phyloP scores from a whole-genome alignment of 2,888 invertebrate genomes.

The Acleris cristana region DNA sequence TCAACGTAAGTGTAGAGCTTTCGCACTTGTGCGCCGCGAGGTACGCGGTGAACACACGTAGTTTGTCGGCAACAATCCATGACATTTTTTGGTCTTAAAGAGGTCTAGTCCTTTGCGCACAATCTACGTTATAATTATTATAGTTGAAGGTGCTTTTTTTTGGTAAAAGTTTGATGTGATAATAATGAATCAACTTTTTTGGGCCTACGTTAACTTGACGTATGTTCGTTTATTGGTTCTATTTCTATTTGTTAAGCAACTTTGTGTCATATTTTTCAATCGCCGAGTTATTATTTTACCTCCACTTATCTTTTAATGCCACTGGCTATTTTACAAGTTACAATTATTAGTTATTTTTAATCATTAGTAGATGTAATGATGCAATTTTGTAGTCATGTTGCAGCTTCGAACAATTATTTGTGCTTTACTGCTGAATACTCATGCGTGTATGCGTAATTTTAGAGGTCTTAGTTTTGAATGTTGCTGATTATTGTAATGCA shows the following conservation, averaged over 20 bases:
- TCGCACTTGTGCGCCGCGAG: conserved; percentile 42
- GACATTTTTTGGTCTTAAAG: conserved; percentile 67
- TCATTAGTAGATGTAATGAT: conserved; percentile 47
- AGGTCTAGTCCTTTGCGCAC: conserved; percentile 81
- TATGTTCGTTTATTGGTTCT: conserved; percentile 57
- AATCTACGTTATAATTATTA: conserved; percentile 59
- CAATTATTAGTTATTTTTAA: conserved; percentile 55
- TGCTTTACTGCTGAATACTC: conserved; percentile 84
- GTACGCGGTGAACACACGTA: conserved; percentile 40
- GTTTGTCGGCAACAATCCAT: conserved; percentile 60
- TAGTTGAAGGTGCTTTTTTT: conserved; percentile 74
- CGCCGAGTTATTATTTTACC: conserved; percentile 56
- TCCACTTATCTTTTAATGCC: conserved; percentile 76
- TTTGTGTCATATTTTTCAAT: conserved; percentile 79
- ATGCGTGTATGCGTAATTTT: conserved; percentile 80
- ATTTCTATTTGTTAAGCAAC: conserved; percentile 59
- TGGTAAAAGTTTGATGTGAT: conserved; percentile 72
- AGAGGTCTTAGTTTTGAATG: conserved; percentile 65
- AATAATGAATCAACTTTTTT: conserved; percentile 63
- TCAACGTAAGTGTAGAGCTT: conserved; percentile 48
- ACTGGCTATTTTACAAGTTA: conserved; percentile 73
- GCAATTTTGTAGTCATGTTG: conserved; percentile 75
- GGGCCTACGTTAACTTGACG: conserved; percentile 57
- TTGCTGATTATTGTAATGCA: conserved; percentile 67
- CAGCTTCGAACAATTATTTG: conserved; percentile 81